Conservation (phyloP, 2,113 vertebrate species). For the Gobiocypris rarus region DNA sequence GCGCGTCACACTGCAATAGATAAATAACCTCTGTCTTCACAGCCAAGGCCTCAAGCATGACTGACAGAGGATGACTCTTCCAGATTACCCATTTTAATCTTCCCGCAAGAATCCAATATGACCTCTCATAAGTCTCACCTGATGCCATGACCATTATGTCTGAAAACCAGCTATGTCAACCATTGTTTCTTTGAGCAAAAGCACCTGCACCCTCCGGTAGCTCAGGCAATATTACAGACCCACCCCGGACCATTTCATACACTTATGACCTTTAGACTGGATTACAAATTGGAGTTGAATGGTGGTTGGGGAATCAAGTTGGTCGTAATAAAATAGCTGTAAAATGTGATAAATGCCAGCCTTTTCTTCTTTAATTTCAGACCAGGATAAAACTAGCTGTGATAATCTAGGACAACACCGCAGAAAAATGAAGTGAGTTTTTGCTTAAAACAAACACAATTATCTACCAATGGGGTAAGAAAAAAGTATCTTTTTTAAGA, state of each 20-base stretch:
- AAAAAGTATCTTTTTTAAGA: too few species aligned
- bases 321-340: slow-evolving; percentile 3
- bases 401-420: background rate
- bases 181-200: slow-evolving; percentile 32
- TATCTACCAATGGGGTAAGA: too few species aligned
- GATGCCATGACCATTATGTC: background rate
- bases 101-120: slow-evolving; percentile 63
- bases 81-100: slow-evolving; percentile 69
- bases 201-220: slow-evolving; percentile 21
- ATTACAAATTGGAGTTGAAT: slow-evolving; percentile 30
- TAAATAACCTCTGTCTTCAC: slow-evolving; percentile 30
- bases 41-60: slow-evolving; percentile 50
- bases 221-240: slow-evolving; percentile 8
- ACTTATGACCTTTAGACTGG: slow-evolving; percentile 17
- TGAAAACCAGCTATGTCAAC: slow-evolving; percentile 57
- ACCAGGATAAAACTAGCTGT: background rate
- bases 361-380: background rate
- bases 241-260: background rate
- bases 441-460: too few species aligned
- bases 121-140: slow-evolving; percentile 45
- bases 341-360: slow-evolving; percentile 27
- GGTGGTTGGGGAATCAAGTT: slow-evolving; percentile 4
- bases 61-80: slow-evolving; percentile 64
- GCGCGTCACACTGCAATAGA: slow-evolving; percentile 7
- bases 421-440: too few species aligned